Evolutionary conservation across 2,888 invertebrate genomes (phyloP).

Genomic region (Epinotia nisella): DNA sequence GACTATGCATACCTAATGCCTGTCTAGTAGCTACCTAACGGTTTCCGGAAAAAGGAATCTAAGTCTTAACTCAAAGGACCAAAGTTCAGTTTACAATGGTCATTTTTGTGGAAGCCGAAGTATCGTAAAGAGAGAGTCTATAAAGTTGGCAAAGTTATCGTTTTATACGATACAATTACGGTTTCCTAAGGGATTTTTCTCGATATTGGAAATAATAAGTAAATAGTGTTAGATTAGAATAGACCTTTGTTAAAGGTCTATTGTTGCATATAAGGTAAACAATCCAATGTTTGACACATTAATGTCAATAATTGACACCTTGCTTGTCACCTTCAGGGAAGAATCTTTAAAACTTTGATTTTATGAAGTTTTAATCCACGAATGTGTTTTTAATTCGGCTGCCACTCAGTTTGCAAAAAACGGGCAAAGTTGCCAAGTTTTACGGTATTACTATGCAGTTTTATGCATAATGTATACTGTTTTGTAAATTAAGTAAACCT

Average conservation of each 20-base stretch:
- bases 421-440: too few relatives aligned
- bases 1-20: slow-evolving; percentile 52
- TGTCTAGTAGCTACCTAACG: slow-evolving; percentile 12
- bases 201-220: slow-evolving; percentile 19
- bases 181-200: background rate
- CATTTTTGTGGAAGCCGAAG: background rate
- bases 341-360: too few relatives aligned
- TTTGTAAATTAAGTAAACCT: too few relatives aligned
- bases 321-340: too few relatives aligned
- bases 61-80: background rate
- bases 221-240: slow-evolving; percentile 1
- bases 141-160: slow-evolving; percentile 25
- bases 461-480: too few relatives aligned
- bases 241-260: background rate
- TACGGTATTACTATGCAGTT: too few relatives aligned
- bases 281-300: too few relatives aligned
- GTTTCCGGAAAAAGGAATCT: background rate
- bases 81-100: slow-evolving; percentile 2
- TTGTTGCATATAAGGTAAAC: background rate
- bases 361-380: too few relatives aligned
- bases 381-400: too few relatives aligned
- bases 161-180: slow-evolving; percentile 22
- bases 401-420: too few relatives aligned
- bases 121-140: slow-evolving; percentile 27
- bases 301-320: too few relatives aligned